phyloP scores from a whole-genome alignment of 2,888 invertebrate genomes.

The Drosophila macrospina region DNA sequence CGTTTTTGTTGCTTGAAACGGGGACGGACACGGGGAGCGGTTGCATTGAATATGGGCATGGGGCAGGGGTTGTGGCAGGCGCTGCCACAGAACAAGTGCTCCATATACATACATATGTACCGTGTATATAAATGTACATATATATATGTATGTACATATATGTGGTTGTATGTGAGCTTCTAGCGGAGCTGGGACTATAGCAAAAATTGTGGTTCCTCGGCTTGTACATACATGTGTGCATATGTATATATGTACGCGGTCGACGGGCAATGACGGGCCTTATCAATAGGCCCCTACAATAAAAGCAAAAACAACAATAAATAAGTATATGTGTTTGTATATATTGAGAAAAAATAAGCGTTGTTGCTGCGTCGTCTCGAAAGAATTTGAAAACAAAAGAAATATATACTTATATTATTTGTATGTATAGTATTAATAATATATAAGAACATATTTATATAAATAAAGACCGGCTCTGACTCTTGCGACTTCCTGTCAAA shows the following conservation, averaged over 20 bases:
- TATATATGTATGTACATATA: constrained; percentile 14
- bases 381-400: constrained; percentile 78
- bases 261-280: constrained; percentile 61
- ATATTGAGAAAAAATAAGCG: constrained; percentile 36
- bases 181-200: constrained; percentile 39
- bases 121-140: constrained; percentile 23
- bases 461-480: constrained; percentile 6
- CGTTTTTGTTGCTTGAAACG: constrained; percentile 10
- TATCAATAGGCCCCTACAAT: constrained; percentile 72
- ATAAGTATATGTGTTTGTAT: constrained; percentile 29
- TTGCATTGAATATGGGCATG: constrained; percentile 27
- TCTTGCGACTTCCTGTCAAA: constrained; percentile 52
- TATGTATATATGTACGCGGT: constrained; percentile 41
- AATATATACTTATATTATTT: constrained; percentile 32
- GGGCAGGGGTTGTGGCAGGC: constrained; percentile 20
- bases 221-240: constrained; percentile 26
- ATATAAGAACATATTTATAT: background rate
- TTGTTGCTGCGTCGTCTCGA: constrained; percentile 46
- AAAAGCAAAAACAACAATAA: constrained; percentile 42
- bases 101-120: constrained; percentile 34
- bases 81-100: constrained; percentile 63
- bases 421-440: constrained; percentile 11
- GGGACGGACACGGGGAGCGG: background rate
- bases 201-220: constrained; percentile 53
- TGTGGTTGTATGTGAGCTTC: constrained; percentile 8